A percentile compares a stretch with the other conserved stretches of the same genome.
Evolutionary conservation across 2,113 vertebrate genomes (phyloP).

Genomic region (rabbit (Oryctolagus cuniculus)): DNA sequence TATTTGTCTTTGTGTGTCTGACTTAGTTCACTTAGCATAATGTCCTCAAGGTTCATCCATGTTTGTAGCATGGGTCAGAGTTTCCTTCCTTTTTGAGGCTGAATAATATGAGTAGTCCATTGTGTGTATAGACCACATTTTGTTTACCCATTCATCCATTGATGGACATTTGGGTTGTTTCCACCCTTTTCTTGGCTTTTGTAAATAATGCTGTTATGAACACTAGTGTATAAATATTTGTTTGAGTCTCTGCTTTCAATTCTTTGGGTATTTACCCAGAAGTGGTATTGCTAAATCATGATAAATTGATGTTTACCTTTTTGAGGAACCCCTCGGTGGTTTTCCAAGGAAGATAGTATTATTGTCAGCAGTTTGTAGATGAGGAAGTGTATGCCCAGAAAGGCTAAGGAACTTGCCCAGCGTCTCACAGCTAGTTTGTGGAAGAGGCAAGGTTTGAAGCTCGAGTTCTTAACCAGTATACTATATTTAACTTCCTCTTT

Average conservation of each 20-base stretch:
- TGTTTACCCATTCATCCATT: neutral
- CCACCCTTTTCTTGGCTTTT: too few relatives aligned
- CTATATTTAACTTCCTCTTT: neutral
- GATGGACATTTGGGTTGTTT: too few relatives aligned
- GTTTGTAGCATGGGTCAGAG: neutral
- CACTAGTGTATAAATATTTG: too few relatives aligned
- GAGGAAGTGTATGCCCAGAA: neutral
- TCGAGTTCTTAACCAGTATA: neutral
- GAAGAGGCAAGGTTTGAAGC: neutral
- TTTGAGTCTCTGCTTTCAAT: neutral
- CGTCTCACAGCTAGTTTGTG: neutral
- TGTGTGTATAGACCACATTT: neutral
- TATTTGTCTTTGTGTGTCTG: neutral
- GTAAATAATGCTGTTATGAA: too few relatives aligned
- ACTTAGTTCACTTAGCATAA: neutral
- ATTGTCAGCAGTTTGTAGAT: neutral
- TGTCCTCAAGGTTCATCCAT: neutral
- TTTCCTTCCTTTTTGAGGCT: conserved; percentile 14
- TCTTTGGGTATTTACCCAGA: neutral
- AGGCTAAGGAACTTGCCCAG: neutral
- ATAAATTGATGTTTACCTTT: neutral
- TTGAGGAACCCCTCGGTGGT: neutral
- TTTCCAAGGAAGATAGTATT: neutral
- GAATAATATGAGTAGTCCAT: neutral
- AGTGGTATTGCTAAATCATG: neutral